A percentile compares a stretch with the other conserved stretches of the same genome.
These are phyloP conservation scores for Pipistrellus pipistrellus DNA, from an alignment of 2,797 vertebrate species.

Conservation along the genomic window DNA sequence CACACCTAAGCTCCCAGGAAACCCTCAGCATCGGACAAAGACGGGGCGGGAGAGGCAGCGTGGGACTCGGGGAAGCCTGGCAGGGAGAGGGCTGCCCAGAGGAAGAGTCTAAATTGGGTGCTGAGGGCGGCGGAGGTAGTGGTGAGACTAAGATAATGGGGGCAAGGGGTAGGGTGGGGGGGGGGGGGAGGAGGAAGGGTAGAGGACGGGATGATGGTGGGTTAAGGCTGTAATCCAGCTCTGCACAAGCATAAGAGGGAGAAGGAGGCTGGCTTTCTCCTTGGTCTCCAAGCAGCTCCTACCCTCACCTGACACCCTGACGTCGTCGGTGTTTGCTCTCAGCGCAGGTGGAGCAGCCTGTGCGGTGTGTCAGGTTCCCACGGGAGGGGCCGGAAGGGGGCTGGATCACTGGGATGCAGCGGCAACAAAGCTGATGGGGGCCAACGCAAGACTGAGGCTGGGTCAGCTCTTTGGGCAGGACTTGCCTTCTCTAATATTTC, in stretches of 20 bases:
- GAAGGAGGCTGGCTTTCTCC: not conserved
- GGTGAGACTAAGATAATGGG: not conserved
- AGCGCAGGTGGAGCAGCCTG: slow-evolving; percentile 15
- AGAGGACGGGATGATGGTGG: not conserved
- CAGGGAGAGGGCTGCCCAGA: not conserved
- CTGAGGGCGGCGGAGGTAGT: not conserved
- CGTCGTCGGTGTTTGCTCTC: slow-evolving; percentile 47
- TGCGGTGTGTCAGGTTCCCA: slow-evolving; percentile 67
- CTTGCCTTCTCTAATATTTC: not conserved
- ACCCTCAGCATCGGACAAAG: not conserved
- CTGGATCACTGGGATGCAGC: not conserved
- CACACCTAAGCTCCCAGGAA: not conserved
- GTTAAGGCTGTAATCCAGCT: not conserved
- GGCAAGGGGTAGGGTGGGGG: no score
- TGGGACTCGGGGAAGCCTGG: not conserved
- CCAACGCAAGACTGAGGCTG: not conserved
- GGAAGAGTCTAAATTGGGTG: not conserved
- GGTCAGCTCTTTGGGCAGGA: not conserved
- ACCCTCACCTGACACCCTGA: not conserved
- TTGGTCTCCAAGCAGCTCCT: slow-evolving; percentile 67
- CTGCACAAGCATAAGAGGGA: not conserved
- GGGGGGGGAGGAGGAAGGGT: no score
- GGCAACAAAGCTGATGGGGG: not conserved
- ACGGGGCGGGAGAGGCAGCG: not conserved
- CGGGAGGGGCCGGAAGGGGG: slow-evolving; percentile 3